phyloP scores from a whole-genome alignment of 2,113 vertebrate species.

The Apodemus speciosus region DNA sequence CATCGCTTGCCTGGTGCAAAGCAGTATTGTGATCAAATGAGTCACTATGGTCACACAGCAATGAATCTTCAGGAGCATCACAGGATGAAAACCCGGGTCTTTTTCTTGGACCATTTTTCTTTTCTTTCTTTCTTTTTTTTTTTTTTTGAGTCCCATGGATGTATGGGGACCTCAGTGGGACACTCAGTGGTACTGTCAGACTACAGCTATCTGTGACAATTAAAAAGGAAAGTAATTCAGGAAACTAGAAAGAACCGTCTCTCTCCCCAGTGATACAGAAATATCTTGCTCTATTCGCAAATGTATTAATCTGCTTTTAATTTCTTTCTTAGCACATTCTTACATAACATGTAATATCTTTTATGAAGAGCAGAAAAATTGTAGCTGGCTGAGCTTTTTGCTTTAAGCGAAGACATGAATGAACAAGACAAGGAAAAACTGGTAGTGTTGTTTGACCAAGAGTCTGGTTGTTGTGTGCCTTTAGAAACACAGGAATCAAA shows the following conservation, averaged over 20 bases:
- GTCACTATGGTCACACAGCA: too few relatives aligned
- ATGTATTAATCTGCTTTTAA: neutral
- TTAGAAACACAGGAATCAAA: conserved; percentile 28
- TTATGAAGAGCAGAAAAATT: neutral
- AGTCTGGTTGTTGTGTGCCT: conserved; percentile 34
- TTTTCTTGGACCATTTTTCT: neutral
- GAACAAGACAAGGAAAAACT: conserved; percentile 48
- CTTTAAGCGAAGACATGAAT: conserved; percentile 47
- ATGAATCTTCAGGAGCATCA: neutral
- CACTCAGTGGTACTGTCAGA: neutral
- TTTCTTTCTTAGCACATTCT: conserved; percentile 47
- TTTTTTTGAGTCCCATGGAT: neutral
- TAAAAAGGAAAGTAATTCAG: neutral
- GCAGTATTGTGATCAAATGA: neutral
- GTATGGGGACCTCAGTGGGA: neutral
- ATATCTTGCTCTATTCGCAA: neutral
- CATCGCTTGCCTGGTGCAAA: neutral
- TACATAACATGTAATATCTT: neutral
- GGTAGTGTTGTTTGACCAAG: neutral
- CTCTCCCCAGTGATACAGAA: neutral
- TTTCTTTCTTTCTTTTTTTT: neutral
- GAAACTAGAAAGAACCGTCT: neutral
- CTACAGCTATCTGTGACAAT: neutral
- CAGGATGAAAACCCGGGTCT: neutral
- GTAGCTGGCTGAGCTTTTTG: neutral